Evolutionary conservation across 2,113 vertebrate genomes (phyloP).

Genomic region (Spea multiplicata): DNA sequence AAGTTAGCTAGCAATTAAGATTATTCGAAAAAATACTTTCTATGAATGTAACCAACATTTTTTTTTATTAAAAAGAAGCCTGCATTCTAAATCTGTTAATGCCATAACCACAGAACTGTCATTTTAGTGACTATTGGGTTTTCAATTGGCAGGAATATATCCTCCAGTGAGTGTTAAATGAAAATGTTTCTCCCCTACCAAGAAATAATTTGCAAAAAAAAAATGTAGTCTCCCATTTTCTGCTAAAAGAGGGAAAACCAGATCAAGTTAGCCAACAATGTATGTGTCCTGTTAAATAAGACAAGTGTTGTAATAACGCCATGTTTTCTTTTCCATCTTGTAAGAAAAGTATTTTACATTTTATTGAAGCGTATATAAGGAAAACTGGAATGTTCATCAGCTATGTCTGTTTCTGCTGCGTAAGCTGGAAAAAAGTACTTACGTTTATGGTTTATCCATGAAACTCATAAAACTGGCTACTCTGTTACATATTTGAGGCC

Average conservation of each 20-base stretch:
- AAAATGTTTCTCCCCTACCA: constrained; percentile 2
- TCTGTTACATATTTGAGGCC: constrained; percentile 12
- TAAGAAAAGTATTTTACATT: not conserved
- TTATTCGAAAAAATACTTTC: not conserved
- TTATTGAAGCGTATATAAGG: not conserved
- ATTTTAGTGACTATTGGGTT: constrained; percentile 5
- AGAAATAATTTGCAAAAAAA: not conserved
- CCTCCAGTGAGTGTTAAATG: not conserved
- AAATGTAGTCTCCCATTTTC: not conserved
- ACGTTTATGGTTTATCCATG: constrained; percentile 24
- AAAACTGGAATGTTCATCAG: constrained; percentile 35
- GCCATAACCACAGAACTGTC: not conserved
- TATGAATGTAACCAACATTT: not conserved
- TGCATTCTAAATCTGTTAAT: not conserved
- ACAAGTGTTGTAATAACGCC: not conserved
- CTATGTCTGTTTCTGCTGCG: constrained; percentile 12
- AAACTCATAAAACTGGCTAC: constrained; percentile 33
- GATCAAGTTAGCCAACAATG: too few relatives aligned
- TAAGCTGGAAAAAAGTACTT: constrained; percentile 38
- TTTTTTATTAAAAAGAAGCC: not conserved
- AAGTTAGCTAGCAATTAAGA: not conserved
- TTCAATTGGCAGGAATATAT: not conserved
- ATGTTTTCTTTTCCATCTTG: not conserved
- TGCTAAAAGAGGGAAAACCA: not conserved
- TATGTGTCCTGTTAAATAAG: not conserved